Conservation (phyloP, 2,888 invertebrate species). For the Drosophila emarginata region DNA sequence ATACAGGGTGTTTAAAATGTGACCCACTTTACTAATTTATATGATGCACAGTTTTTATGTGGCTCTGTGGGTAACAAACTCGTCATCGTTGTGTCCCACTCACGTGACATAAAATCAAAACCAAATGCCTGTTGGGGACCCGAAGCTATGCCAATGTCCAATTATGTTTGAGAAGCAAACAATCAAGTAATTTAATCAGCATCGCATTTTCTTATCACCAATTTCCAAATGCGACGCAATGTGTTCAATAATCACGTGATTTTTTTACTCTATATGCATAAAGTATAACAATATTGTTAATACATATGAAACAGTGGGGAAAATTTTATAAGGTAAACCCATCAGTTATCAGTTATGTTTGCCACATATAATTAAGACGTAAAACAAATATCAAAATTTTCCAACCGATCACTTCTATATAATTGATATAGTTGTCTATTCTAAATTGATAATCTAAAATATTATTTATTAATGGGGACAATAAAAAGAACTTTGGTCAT, state of each 20-base stretch:
- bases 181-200: slow-evolving; percentile 66
- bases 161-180: slow-evolving; percentile 52
- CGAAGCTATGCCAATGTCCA: slow-evolving; percentile 22
- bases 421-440: not conserved
- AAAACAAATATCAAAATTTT: not conserved
- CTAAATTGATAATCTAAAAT: not conserved
- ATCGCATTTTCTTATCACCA: slow-evolving; percentile 50
- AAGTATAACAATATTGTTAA: not conserved
- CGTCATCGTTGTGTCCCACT: slow-evolving; percentile 2
- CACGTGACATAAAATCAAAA: slow-evolving; percentile 9
- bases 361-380: no score
- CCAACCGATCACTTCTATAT: not conserved
- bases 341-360: no score
- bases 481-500: not conserved
- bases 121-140: not conserved
- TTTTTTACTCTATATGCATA: slow-evolving; percentile 16
- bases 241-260: slow-evolving; percentile 55
- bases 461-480: not conserved
- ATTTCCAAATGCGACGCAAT: slow-evolving; percentile 54
- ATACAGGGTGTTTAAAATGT: not conserved
- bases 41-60: not conserved
- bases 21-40: slow-evolving; percentile 2
- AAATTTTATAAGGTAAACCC: no score
- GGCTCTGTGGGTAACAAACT: not conserved
- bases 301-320: slow-evolving; percentile 5